phyloP scores from a whole-genome alignment of 2,113 vertebrate species.

The Colaptes auratus region DNA sequence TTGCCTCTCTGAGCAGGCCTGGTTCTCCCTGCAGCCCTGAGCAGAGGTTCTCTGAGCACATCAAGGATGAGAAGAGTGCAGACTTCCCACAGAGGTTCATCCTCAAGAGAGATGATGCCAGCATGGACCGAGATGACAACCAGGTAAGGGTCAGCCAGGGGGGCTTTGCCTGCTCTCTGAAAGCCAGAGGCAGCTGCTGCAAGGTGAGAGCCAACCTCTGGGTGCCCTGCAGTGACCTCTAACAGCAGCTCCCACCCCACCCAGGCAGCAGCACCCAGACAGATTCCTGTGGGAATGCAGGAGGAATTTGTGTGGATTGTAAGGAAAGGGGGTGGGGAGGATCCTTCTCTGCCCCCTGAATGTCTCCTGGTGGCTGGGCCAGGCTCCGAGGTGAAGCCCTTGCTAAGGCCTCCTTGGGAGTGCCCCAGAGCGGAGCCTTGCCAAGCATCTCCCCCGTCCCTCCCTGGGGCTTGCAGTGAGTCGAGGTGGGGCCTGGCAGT shows the following conservation, averaged over 20 bases:
- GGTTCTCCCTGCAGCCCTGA: slow-evolving; percentile 86
- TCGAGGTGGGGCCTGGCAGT: background rate
- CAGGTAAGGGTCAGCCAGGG: slow-evolving; percentile 81
- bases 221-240: background rate
- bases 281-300: background rate
- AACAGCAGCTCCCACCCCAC: background rate
- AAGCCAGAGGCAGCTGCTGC: background rate
- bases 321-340: fast-evolving
- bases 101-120: slow-evolving; percentile 94
- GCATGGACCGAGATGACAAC: slow-evolving; percentile 98
- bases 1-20: background rate
- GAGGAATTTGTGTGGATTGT: background rate
- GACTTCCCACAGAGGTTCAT: slow-evolving; percentile 99
- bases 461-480: fast-evolving
- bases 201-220: background rate
- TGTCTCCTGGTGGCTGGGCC: background rate
- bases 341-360: background rate
- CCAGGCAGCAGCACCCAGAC: background rate
- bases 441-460: background rate
- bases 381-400: background rate
- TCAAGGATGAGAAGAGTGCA: slow-evolving; percentile 94
- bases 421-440: background rate
- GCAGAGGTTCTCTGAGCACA: slow-evolving; percentile 98
- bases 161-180: background rate
- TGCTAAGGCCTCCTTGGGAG: background rate